Conservation (phyloP, 2,113 vertebrate genomes). For the Rhabdomys dilectus region DNA sequence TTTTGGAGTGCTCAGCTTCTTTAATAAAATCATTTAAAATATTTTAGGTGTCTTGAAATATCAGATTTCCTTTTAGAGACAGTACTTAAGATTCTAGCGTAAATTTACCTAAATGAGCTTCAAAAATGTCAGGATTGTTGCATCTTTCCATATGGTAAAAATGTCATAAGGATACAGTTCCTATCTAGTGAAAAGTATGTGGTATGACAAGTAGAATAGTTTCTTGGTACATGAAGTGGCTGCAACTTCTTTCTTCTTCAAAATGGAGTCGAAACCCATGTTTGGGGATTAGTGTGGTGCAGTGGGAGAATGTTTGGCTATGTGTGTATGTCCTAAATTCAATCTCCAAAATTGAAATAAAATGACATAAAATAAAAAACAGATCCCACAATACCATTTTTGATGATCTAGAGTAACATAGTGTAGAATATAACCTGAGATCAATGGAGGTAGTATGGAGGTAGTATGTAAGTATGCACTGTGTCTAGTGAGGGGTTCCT, state of each 20-base stretch:
- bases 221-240: not conserved
- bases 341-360: too few species aligned
- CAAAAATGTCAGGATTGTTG: not conserved
- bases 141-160: not conserved
- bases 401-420: not conserved
- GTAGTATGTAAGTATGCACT: not conserved
- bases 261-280: not conserved
- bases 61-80: not conserved
- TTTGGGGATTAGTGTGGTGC: accelerated
- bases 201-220: not conserved
- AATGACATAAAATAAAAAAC: not conserved
- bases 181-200: not conserved
- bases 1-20: not conserved
- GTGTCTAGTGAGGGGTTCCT: not conserved
- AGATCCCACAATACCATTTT: not conserved
- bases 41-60: not conserved
- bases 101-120: not conserved
- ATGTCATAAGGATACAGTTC: not conserved
- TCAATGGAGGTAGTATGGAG: not conserved
- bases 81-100: not conserved
- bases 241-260: not conserved
- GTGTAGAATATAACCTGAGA: not conserved
- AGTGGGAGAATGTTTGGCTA: not conserved
- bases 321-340: not conserved
- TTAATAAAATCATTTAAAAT: not conserved